Base-by-base conservation (phyloP, 2,888 invertebrate genomes). In the Aquatica leii region DNA sequence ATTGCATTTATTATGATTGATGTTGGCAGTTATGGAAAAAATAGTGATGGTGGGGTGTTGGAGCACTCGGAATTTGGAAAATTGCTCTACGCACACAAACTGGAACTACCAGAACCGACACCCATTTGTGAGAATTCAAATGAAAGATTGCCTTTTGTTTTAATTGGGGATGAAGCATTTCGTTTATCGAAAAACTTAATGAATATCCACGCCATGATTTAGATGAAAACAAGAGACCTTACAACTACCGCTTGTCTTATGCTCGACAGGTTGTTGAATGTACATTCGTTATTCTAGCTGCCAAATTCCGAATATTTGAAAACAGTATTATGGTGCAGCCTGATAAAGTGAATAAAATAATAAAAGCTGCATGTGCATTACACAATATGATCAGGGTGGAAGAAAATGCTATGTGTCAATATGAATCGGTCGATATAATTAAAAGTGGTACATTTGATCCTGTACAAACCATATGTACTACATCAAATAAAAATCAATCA, bases 161-260 rank as follows among this genome's bases (percentile, higher is more conserved):
- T n/a, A n/a, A n/a, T n/a, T n/a, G n/a, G n/a, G n/a, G n/a, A n/a
- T n/a, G n/a, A n/a, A n/a, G n/a, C n/a, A n/a, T n/a, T n/a, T n/a
- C n/a, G n/a, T n/a, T n/a, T n/a, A n/a, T n/a, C n/a, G n/a, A n/a
- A n/a, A n/a, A n/a, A n/a, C n/a, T n/a, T n/a, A n/a, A n/a, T n/a
- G 3, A 14, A 1, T 50, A 50, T 14, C 50, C 50, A 4, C 24
- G 34, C 12, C 2, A 8, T 21, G 31, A 46, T 40, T 46, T 57
- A 34, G 49, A 62, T 57, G 15, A 50, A 4, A 3, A 18, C 48
- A 43, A 65, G 15, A 55, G 59, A 43, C 40, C 31, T 21, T 63
- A 58, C 53, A 63, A 63, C 57, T 66, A 66, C 48, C 21, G 64
- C 18, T 21, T 65, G 31, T 58, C 57, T 17, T 18, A 41, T 34